Evolutionary conservation across 2,797 vertebrate genomes (phyloP).

Genomic region (Triplophysa bombifrons): DNA sequence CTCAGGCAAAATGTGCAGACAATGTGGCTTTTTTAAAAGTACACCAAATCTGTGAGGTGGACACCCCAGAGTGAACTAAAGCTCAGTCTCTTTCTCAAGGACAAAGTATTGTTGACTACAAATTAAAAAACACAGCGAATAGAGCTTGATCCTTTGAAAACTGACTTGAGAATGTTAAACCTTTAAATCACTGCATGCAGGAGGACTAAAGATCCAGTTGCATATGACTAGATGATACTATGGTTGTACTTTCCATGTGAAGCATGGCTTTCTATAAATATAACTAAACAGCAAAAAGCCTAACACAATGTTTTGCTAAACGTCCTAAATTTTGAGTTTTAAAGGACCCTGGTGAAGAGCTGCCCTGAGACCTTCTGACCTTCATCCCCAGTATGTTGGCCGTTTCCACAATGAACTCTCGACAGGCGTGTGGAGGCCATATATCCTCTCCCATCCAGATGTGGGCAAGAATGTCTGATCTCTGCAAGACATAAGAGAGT

Average conservation of each 20-base stretch:
- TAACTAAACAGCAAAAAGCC: background rate
- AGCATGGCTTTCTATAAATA: constrained; percentile 30
- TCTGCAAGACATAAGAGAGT: constrained; percentile 55
- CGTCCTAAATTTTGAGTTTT: too few species aligned
- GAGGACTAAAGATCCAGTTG: background rate
- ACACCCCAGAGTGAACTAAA: constrained; percentile 9
- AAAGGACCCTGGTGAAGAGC: background rate
- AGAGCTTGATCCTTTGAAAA: constrained; percentile 34
- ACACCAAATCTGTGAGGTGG: constrained; percentile 11
- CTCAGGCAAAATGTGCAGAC: constrained; percentile 32
- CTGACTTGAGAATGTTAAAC: constrained; percentile 21
- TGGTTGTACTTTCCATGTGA: constrained; percentile 8
- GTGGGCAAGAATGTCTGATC: constrained; percentile 72
- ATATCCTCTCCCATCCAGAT: constrained; percentile 78
- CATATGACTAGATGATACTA: constrained; percentile 14
- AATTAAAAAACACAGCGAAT: constrained; percentile 18
- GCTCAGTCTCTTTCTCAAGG: constrained; percentile 5
- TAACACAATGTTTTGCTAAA: background rate
- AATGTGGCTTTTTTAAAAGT: constrained; percentile 25
- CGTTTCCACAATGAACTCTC: constrained; percentile 77
- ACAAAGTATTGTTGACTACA: background rate
- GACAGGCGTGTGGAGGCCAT: constrained; percentile 72
- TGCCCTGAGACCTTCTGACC: constrained; percentile 29
- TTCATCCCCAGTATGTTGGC: constrained; percentile 71
- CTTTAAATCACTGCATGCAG: constrained; percentile 20